A percentile compares a stretch with the other conserved stretches of the same genome.
phyloP scores from a whole-genome alignment of 1,140 invertebrate genomes.

The Ooceraea biroi region DNA sequence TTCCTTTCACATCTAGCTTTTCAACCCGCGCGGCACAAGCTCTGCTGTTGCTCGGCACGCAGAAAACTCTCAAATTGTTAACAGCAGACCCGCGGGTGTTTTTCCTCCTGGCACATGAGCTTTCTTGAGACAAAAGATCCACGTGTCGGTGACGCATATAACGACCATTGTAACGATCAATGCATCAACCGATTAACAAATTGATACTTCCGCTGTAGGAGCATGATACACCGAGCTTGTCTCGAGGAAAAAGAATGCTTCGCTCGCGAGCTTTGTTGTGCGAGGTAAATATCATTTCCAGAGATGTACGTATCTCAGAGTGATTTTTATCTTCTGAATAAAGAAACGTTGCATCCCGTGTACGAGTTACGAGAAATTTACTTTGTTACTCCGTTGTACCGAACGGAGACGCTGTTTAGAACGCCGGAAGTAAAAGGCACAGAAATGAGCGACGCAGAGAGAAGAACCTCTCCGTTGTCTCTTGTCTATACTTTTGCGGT shows the following conservation, averaged over 20 bases:
- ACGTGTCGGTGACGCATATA: neutral
- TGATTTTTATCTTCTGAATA: neutral
- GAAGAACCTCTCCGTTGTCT: neutral
- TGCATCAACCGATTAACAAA: constrained; percentile 1
- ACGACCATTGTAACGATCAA: neutral
- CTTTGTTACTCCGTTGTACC: too few relatives aligned
- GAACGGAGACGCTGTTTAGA: too few relatives aligned
- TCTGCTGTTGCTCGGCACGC: neutral
- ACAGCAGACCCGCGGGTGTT: neutral
- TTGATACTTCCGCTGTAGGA: neutral
- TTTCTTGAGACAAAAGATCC: neutral
- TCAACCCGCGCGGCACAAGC: neutral
- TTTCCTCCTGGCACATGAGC: neutral
- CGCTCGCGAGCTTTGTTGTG: neutral
- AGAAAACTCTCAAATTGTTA: constrained; percentile 15
- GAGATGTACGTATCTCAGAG: neutral
- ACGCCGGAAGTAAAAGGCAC: too few relatives aligned
- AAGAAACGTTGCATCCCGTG: too few relatives aligned
- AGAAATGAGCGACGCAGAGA: too few relatives aligned
- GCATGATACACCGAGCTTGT: neutral
- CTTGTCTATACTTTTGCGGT: neutral
- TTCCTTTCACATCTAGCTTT: constrained; percentile 21
- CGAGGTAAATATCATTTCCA: constrained; percentile 5
- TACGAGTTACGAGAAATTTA: too few relatives aligned
- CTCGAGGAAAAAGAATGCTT: neutral